Evolutionary conservation across 1,140 invertebrate species (phyloP).

Genomic region (Pachyrhynchus sulphureomaculatus): DNA sequence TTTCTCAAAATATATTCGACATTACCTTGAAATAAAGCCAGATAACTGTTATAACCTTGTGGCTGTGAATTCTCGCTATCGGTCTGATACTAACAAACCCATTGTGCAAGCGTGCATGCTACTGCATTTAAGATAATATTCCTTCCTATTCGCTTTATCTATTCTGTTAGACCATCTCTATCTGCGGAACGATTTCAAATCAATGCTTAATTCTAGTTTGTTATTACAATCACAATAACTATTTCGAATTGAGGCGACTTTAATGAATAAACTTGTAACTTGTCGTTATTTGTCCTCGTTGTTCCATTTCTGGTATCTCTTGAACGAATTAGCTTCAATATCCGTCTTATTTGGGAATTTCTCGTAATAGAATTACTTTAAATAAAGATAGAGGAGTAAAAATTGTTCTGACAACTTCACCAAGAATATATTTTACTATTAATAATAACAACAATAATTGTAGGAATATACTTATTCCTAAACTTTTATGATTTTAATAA

Average conservation of each 20-base stretch:
- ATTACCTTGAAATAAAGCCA: neutral
- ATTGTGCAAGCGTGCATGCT: constrained; percentile 21
- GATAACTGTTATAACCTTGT: neutral
- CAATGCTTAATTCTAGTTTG: constrained; percentile 30
- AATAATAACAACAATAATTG: no score
- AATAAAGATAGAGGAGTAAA: no score
- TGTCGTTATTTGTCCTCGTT: neutral
- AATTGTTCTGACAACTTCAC: no score
- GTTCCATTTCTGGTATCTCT: neutral
- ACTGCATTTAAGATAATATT: constrained; percentile 32
- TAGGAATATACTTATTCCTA: no score
- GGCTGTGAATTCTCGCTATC: constrained; percentile 11
- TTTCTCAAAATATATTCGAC: neutral
- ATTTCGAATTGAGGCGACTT: constrained; percentile 23
- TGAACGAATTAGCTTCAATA: no score
- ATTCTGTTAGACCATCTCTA: constrained; percentile 27
- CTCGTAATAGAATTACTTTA: no score
- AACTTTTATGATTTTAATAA: no score
- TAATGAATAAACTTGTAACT: constrained; percentile 28
- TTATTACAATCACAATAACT: constrained; percentile 28
- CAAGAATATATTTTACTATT: no score
- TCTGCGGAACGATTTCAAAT: constrained; percentile 24
- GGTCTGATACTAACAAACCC: constrained; percentile 28
- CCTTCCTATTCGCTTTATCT: constrained; percentile 30
- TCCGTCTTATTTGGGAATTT: no score